Conservation (phyloP, 2,888 invertebrate genomes). For the Sesia apiformis region DNA sequence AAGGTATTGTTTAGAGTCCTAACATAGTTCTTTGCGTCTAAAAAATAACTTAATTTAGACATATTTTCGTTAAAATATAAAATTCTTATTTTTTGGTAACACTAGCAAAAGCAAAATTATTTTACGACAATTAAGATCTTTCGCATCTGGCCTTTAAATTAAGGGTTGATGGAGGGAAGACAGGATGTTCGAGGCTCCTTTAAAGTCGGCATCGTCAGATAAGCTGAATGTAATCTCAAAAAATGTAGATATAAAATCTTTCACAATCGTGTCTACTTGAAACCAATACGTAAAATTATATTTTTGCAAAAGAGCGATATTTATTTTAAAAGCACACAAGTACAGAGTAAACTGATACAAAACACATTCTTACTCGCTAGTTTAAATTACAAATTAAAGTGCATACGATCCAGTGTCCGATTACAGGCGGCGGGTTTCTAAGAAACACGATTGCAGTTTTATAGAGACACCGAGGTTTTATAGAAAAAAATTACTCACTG, state of each 20-base stretch:
- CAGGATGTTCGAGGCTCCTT: no score
- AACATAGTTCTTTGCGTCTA: no score
- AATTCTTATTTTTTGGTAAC: no score
- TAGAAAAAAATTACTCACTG: slow-evolving; percentile 38
- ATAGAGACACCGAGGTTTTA: slow-evolving; percentile 5
- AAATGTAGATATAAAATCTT: background rate
- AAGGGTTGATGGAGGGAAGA: no score
- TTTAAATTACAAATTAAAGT: background rate
- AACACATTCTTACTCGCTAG: background rate
- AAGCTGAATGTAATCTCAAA: background rate
- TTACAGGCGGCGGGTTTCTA: slow-evolving; percentile 16
- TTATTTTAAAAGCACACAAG: background rate
- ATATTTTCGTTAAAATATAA: no score
- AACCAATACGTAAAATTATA: background rate
- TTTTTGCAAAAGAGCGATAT: background rate
- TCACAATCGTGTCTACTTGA: background rate
- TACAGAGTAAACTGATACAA: background rate
- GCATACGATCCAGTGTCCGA: slow-evolving; percentile 22
- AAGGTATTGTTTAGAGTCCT: no score
- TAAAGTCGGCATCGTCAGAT: no score
- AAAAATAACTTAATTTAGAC: no score
- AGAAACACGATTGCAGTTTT: slow-evolving; percentile 1
- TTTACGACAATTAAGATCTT: no score
- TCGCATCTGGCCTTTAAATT: no score
- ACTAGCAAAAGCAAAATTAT: no score